Evolutionary conservation across 2,113 vertebrate genomes (phyloP).

Genomic region (Trematomus loennbergii): DNA sequence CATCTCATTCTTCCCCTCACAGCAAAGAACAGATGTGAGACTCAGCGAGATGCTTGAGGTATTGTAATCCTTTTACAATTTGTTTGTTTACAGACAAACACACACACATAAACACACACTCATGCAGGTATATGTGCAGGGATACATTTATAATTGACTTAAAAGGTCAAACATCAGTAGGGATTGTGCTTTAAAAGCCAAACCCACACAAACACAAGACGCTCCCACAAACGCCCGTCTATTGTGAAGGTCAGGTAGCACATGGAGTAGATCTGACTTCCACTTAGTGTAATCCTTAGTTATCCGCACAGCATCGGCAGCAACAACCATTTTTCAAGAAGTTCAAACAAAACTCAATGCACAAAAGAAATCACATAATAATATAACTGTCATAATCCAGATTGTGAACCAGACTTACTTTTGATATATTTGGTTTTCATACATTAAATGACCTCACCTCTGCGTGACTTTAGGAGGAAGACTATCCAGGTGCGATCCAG

Average conservation of each 20-base stretch:
- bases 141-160: constrained; percentile 24
- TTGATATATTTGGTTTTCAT: neutral
- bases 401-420: neutral
- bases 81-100: neutral
- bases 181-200: constrained; percentile 21
- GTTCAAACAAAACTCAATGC: constrained; percentile 3
- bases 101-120: neutral
- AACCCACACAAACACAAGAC: constrained; percentile 34
- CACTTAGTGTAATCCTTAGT: neutral
- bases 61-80: constrained; percentile 38
- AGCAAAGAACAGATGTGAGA: constrained; percentile 99
- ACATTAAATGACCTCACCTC: constrained; percentile 11
- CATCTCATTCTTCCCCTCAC: constrained; percentile 47
- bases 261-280: constrained; percentile 8
- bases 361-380: neutral
- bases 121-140: neutral
- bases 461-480: constrained; percentile 89
- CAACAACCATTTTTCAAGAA: constrained; percentile 7
- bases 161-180: constrained; percentile 53
- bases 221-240: constrained; percentile 6
- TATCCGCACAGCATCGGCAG: constrained; percentile 4
- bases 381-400: neutral
- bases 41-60: constrained; percentile 99
- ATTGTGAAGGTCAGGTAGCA: constrained; percentile 37
- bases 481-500: constrained; percentile 98